These are phyloP conservation scores for Coregonus suidteri DNA, from an alignment of 2,797 vertebrate genomes.

Conservation along the genomic window DNA sequence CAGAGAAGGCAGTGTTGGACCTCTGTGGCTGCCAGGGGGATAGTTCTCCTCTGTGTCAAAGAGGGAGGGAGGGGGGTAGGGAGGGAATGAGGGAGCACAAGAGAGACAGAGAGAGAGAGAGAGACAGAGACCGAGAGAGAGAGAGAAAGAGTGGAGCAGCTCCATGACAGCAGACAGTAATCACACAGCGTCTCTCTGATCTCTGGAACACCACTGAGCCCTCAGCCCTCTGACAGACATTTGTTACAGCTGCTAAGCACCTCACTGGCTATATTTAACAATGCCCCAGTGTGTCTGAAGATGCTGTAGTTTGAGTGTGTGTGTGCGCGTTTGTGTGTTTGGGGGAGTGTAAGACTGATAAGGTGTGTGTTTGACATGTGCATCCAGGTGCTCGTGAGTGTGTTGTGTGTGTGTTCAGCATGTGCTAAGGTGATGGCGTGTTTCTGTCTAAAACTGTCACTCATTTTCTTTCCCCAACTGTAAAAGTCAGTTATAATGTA, in stretches of 20 bases:
- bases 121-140: conserved; percentile 22
- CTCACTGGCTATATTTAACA: conserved; percentile 70
- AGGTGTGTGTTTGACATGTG: conserved; percentile 39
- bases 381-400: conserved; percentile 43
- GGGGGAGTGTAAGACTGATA: conserved; percentile 40
- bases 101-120: conserved; percentile 3
- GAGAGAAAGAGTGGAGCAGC: conserved; percentile 53
- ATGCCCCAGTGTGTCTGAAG: conserved; percentile 22
- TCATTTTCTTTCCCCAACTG: conserved; percentile 29
- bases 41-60: conserved; percentile 11
- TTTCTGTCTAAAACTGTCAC: conserved; percentile 20
- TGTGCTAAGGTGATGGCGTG: conserved; percentile 8
- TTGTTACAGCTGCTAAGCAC: conserved; percentile 69
- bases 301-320: conserved; percentile 7
- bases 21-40: conserved; percentile 54
- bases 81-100: neutral
- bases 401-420: conserved; percentile 23
- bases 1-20: conserved; percentile 45
- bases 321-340: conserved; percentile 43
- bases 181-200: conserved; percentile 67
- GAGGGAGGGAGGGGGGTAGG: conserved; percentile 45
- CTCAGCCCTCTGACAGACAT: conserved; percentile 55
- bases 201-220: conserved; percentile 67
- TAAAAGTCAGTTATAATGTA: conserved; percentile 36
- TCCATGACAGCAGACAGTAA: conserved; percentile 72